phyloP scores from a whole-genome alignment of 2,888 invertebrate genomes.

The Deilephila elpenor region DNA sequence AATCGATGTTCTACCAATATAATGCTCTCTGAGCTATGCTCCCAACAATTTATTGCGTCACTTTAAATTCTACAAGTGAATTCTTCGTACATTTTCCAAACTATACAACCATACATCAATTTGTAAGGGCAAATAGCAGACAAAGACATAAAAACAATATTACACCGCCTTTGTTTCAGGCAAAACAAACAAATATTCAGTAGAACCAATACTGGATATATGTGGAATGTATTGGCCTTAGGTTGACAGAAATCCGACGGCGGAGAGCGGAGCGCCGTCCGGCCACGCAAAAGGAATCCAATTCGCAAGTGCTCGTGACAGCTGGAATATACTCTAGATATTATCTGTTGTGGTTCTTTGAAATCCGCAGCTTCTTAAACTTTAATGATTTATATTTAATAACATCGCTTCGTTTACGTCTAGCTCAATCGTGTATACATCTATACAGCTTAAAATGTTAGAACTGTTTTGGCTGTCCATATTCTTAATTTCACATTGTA shows the following conservation, averaged over 20 bases:
- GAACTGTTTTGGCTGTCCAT: too few species aligned
- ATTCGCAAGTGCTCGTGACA: slow-evolving; percentile 42
- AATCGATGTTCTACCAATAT: neutral
- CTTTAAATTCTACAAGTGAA: neutral
- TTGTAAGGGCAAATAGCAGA: neutral
- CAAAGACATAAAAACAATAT: slow-evolving; percentile 34
- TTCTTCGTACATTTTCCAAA: neutral
- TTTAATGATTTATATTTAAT: slow-evolving; percentile 12
- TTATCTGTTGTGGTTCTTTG: slow-evolving; percentile 21
- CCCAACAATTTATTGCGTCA: neutral
- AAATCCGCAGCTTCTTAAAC: slow-evolving; percentile 20
- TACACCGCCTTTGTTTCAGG: slow-evolving; percentile 34
- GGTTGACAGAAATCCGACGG: slow-evolving; percentile 43
- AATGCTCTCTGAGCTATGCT: too few species aligned
- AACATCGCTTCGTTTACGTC: neutral
- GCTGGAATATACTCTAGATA: slow-evolving; percentile 32
- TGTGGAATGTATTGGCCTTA: slow-evolving; percentile 43
- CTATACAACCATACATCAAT: slow-evolving; percentile 11
- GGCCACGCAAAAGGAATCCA: slow-evolving; percentile 39
- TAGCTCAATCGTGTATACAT: neutral
- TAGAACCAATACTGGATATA: slow-evolving; percentile 43
- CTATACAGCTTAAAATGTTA: too few species aligned
- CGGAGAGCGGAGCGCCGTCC: slow-evolving; percentile 34
- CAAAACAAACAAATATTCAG: slow-evolving; percentile 45
- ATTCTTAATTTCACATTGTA: too few species aligned